Conservation (phyloP, 2,888 invertebrate genomes). For the Dermolepida albohirtum region DNA sequence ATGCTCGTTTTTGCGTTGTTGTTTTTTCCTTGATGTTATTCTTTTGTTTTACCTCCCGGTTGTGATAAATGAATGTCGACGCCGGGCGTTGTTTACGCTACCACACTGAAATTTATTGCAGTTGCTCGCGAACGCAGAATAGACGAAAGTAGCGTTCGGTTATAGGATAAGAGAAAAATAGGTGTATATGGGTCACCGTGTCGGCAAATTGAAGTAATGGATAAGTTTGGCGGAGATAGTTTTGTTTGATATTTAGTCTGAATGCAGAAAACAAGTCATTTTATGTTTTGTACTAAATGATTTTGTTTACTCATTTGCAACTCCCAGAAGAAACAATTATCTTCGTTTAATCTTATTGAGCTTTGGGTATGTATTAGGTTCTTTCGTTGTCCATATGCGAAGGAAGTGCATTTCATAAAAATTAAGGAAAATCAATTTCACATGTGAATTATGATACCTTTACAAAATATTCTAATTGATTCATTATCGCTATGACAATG, state of each 20-base stretch:
- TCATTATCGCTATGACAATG: no score
- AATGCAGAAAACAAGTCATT: constrained; percentile 8
- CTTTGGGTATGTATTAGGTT: no score
- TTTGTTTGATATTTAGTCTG: constrained; percentile 1
- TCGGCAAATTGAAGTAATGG: constrained; percentile 25
- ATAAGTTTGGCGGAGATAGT: constrained; percentile 1
- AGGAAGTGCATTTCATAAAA: no score
- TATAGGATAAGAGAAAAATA: constrained; percentile 14
- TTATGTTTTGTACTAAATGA: constrained; percentile 7
- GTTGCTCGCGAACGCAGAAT: constrained; percentile 17
- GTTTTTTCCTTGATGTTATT: constrained; percentile 11
- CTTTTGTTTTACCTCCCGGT: constrained; percentile 26
- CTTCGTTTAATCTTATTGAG: no score
- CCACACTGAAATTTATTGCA: constrained; percentile 25
- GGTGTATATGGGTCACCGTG: constrained; percentile 30
- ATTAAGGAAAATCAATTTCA: no score
- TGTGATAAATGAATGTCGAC: constrained; percentile 30
- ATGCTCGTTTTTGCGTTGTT: constrained; percentile 25
- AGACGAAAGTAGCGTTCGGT: constrained; percentile 14
- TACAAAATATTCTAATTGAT: no score
- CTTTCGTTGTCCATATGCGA: no score
- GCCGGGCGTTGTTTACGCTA: constrained; percentile 29
- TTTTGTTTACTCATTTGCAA: constrained; percentile 17
- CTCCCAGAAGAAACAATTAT: background rate
- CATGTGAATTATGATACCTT: no score